These are phyloP conservation scores for Benthosema pterotum DNA, from an alignment of 2,797 vertebrate species.

Conservation along the genomic window DNA sequence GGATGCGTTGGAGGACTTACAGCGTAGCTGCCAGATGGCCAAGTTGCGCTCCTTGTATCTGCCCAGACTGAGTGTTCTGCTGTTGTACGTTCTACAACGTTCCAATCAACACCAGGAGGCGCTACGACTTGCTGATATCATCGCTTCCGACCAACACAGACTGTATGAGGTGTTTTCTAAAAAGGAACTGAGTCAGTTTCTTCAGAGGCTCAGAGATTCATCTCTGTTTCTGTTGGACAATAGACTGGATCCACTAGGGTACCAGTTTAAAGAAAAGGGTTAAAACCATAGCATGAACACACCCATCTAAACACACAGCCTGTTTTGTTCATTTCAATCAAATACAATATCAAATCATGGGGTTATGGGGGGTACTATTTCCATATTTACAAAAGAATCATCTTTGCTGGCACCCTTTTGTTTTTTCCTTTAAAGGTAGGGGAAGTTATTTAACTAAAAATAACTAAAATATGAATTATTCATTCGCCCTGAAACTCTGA, in stretches of 20 bases:
- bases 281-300: conserved; percentile 77
- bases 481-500: too few relatives aligned
- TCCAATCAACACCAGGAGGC: conserved; percentile 92
- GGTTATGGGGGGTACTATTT: too few relatives aligned
- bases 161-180: conserved; percentile 96
- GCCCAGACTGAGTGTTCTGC: conserved; percentile 89
- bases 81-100: conserved; percentile 90
- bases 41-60: conserved; percentile 88
- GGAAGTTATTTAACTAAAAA: too few relatives aligned
- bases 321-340: too few relatives aligned
- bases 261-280: too few relatives aligned
- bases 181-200: conserved; percentile 88
- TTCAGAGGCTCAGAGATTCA: conserved; percentile 92
- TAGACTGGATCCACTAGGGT: conserved; percentile 92
- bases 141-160: conserved; percentile 90
- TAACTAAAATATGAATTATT: too few relatives aligned
- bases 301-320: background rate
- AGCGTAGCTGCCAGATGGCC: conserved; percentile 89
- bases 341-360: too few relatives aligned
- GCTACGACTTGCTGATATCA: conserved; percentile 91
- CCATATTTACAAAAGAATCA: too few relatives aligned
- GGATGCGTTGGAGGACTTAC: conserved; percentile 88
- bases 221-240: conserved; percentile 91
- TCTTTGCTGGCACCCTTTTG: too few relatives aligned
- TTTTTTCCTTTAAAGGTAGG: too few relatives aligned